These are phyloP conservation scores for Temnothorax rugatulus DNA, from an alignment of 2,888 invertebrate species.

Conservation along the genomic window DNA sequence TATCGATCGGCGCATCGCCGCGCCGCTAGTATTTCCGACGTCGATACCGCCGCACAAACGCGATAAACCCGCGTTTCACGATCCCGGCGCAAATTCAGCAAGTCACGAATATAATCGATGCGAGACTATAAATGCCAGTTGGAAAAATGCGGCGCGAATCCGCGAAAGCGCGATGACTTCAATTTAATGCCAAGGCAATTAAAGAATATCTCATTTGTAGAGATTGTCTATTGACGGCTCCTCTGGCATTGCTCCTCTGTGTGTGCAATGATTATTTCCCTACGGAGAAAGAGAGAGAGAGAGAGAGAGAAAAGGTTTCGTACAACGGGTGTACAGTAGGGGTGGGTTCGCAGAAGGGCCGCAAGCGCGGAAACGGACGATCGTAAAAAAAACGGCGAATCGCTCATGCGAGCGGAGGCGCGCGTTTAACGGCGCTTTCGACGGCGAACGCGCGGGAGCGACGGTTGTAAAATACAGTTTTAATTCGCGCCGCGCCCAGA, in stretches of 20 bases:
- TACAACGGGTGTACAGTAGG: background rate
- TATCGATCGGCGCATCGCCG: background rate
- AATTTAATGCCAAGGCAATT: constrained; percentile 13
- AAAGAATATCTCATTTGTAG: constrained; percentile 4
- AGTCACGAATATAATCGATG: constrained; percentile 5
- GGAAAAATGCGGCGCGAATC: background rate
- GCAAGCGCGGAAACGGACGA: background rate
- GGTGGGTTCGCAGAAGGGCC: background rate
- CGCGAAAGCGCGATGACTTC: background rate
- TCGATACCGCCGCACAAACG: constrained; percentile 4
- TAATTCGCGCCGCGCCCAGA: constrained; percentile 70
- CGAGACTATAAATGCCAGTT: background rate
- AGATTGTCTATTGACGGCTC: background rate
- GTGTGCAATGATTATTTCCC: background rate
- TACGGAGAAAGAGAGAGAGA: background rate
- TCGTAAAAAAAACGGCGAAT: constrained; percentile 8
- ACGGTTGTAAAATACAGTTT: constrained; percentile 75
- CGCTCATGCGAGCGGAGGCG: constrained; percentile 22
- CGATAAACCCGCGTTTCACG: constrained; percentile 11
- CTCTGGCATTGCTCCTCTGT: too few relatives aligned
- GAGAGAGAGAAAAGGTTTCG: background rate
- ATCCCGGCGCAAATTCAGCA: constrained; percentile 20
- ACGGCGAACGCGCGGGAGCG: constrained; percentile 18
- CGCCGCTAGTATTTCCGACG: background rate
- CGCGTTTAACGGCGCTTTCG: constrained; percentile 33